Evolutionary conservation across 2,113 vertebrate species (phyloP), one percentile per base, ranked within the genome.

Genomic region (Pristiophorus japonicus): DNA sequence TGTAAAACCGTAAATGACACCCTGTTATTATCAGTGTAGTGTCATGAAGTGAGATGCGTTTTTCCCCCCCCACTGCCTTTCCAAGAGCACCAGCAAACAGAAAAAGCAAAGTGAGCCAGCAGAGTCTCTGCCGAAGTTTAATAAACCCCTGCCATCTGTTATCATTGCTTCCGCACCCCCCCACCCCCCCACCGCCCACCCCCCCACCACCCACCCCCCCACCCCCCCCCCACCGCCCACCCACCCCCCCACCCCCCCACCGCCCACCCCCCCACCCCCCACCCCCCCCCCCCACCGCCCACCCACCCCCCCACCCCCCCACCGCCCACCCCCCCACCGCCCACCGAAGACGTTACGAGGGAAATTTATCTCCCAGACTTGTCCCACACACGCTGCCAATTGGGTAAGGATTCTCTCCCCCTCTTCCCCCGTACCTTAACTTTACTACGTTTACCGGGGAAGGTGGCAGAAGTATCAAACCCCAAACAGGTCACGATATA

Each of bases 1-100:
- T 94, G 95, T 96, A 96, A 96, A 95, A 96, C 96, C 96, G 97
- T 97, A 97, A 96, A 97, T 97, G 97, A 97, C 97, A 97, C 97
- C 97, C 97, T 97, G 88, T 95, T 96, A 97, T 81, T 95, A 90
- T n/a, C n/a, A n/a, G n/a, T n/a, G n/a, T n/a, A n/a, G n/a, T n/a
- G n/a, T n/a, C n/a, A n/a, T n/a, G n/a, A 97, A 96, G 96, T 97
- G 96, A 96, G 55, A 59, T 38, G 59, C 87, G 11, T 59, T 90
- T 63, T 92, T 22, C 95, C 4, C 51, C 51, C 51, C 2, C 51
- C 96, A 97, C 96, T 97, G 97, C 97, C 97, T 97, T 97, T 97
- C 96, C 97, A 97, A 97, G 96, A 97, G 97, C 96, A 94, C 0
- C 0, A 95, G 95, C 34, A 92, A 65, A 63, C 5, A 63, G n/a